Evolutionary conservation across 2,888 invertebrate genomes (phyloP).

Genomic region (Melinopterus prodromus): DNA sequence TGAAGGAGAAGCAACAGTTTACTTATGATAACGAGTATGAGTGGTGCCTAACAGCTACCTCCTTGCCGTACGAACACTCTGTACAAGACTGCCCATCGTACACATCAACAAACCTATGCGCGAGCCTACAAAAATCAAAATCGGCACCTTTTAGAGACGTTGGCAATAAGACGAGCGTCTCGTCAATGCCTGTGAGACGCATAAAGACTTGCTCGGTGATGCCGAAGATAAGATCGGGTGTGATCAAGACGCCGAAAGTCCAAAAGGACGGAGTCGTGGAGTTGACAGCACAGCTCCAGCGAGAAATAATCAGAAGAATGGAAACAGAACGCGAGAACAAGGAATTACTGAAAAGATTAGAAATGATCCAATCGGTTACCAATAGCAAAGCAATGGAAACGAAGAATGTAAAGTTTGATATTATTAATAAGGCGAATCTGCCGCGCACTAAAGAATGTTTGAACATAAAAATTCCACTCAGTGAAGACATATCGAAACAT

Average conservation of each 20-base stretch:
- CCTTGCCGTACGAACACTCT: conserved; percentile 48
- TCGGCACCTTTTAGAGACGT: conserved; percentile 48
- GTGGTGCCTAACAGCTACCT: conserved; percentile 54
- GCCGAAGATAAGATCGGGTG: conserved; percentile 35
- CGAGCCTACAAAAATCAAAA: conserved; percentile 48
- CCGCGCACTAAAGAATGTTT: conserved; percentile 33
- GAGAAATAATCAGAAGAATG: conserved; percentile 69
- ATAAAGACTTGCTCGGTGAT: conserved; percentile 44
- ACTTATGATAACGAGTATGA: conserved; percentile 53
- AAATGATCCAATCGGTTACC: conserved; percentile 59
- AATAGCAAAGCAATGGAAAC: conserved; percentile 26
- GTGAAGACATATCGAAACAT: neutral
- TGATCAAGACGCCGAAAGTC: neutral
- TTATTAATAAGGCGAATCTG: conserved; percentile 30
- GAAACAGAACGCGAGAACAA: conserved; percentile 70
- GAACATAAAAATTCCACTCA: conserved; percentile 31
- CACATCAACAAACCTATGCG: conserved; percentile 19
- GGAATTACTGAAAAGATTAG: conserved; percentile 68
- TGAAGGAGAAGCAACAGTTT: conserved; percentile 52
- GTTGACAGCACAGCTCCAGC: conserved; percentile 66
- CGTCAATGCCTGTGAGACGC: conserved; percentile 43
- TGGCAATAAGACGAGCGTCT: conserved; percentile 38
- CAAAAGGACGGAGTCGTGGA: conserved; percentile 34
- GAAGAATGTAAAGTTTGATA: conserved; percentile 41
- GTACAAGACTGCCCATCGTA: conserved; percentile 34